phyloP scores from a whole-genome alignment of 1,140 invertebrate species.

The Streblospio benedicti region DNA sequence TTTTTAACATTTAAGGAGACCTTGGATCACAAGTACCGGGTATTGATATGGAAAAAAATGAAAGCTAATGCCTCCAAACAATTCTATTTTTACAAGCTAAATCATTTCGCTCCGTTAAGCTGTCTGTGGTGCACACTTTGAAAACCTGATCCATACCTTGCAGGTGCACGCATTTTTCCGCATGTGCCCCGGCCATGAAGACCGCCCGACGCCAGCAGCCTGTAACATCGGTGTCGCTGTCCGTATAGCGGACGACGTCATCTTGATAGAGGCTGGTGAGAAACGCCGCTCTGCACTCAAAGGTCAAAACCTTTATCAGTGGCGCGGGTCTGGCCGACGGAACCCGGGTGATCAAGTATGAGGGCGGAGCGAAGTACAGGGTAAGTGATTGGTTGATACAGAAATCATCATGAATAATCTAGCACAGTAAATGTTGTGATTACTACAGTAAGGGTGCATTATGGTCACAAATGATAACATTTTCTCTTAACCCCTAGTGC shows the following conservation, averaged over 20 bases:
- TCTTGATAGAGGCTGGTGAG: conserved; percentile 7
- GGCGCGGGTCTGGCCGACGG: neutral
- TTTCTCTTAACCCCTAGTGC: too few species aligned
- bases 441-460: too few species aligned
- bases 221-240: conserved; percentile 20
- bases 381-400: neutral
- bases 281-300: neutral
- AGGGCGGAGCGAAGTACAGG: neutral
- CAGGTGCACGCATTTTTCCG: conserved; percentile 12
- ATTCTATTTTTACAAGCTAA: too few species aligned
- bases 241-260: conserved; percentile 16
- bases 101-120: too few species aligned
- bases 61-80: too few species aligned
- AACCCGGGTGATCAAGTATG: neutral
- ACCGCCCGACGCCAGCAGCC: conserved; percentile 8
- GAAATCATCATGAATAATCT: too few species aligned
- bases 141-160: neutral
- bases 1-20: too few species aligned
- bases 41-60: too few species aligned
- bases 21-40: too few species aligned
- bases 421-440: too few species aligned
- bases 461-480: too few species aligned
- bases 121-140: neutral
- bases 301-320: too few species aligned
- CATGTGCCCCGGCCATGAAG: neutral